Base-by-base conservation (phyloP, 2,888 invertebrate species). In the Clunio marinus region DNA sequence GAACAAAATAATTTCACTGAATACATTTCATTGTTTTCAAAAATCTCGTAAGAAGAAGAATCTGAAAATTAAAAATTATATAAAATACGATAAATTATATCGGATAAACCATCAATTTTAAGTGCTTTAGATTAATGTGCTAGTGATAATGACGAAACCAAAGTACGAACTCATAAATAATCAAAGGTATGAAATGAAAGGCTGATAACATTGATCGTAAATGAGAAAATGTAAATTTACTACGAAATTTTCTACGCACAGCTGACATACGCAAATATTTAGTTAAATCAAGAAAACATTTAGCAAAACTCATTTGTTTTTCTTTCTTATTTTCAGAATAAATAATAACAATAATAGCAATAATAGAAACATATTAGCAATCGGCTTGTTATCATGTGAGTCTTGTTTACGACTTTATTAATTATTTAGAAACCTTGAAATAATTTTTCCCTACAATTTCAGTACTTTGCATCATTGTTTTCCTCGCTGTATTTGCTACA, bases 401-500 rank as follows among this genome's bases (percentile, higher is more conserved):
- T 66, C 20, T n/a, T 10, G 15, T 15, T 27, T 24, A 27, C n/a
- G 37, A n/a, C n/a, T 15, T 66, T 41, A n/a, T 51, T 51, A 20
- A 51, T 15, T 41, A n/a, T 41, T 15, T n/a, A 13, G 25, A 24
- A 22, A 37, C 51, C 51, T 51, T 20, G 17, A 20, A 8, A 51
- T 51, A 51, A 17, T 51, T 17, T 51, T 22, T 17, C 20, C 17
- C 20, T 22, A 17, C 45, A 22, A 51, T 3, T 4, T 17, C n/a
- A 66, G 62, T 63, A n/a, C 62, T 63, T 5, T 51, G 66, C 35
- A 51, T 66, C 13, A 27, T 57, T 13, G 57, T 57, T 10, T 57
- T 57, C 2, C 71, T 73, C 10, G 72, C 73, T 28, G 75, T 75
- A 1, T 75, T 74, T 71, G 67, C 72, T 10, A 72, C 72, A 57